Evolutionary conservation across 2,888 invertebrate genomes (phyloP).

Genomic region (Apomyelois bistriatella): DNA sequence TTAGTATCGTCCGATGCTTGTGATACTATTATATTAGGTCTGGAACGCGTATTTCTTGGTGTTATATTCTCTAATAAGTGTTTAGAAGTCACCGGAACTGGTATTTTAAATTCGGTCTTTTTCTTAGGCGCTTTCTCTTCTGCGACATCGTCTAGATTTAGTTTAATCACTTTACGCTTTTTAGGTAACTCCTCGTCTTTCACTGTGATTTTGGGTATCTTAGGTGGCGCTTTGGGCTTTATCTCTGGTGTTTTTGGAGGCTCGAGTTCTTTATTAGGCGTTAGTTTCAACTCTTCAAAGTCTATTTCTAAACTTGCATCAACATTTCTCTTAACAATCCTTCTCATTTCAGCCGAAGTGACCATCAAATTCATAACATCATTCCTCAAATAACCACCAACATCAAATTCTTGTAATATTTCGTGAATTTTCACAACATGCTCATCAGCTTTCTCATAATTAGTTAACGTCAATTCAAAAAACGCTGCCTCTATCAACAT

Average conservation of each 20-base stretch:
- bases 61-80: constrained; percentile 50
- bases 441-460: constrained; percentile 42
- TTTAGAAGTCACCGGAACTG: constrained; percentile 43
- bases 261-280: constrained; percentile 27
- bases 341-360: constrained; percentile 41
- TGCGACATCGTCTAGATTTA: constrained; percentile 46
- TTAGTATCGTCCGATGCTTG: constrained; percentile 26
- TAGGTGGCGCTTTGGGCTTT: constrained; percentile 33
- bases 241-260: constrained; percentile 42
- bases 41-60: constrained; percentile 34
- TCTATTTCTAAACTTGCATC: constrained; percentile 35
- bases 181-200: constrained; percentile 56
- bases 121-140: constrained; percentile 35
- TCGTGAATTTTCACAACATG: constrained; percentile 50
- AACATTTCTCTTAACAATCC: constrained; percentile 23
- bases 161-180: constrained; percentile 45
- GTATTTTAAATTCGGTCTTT: constrained; percentile 53
- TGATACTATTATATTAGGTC: constrained; percentile 35
- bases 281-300: constrained; percentile 42
- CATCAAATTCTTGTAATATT: constrained; percentile 32
- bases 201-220: constrained; percentile 34
- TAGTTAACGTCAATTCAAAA: constrained; percentile 43
- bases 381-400: constrained; percentile 37
- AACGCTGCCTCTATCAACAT: constrained; percentile 49
- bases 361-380: constrained; percentile 55